Evolutionary conservation across 2,113 vertebrate genomes (phyloP).

Genomic region (Poeciliopsis occidentalis): DNA sequence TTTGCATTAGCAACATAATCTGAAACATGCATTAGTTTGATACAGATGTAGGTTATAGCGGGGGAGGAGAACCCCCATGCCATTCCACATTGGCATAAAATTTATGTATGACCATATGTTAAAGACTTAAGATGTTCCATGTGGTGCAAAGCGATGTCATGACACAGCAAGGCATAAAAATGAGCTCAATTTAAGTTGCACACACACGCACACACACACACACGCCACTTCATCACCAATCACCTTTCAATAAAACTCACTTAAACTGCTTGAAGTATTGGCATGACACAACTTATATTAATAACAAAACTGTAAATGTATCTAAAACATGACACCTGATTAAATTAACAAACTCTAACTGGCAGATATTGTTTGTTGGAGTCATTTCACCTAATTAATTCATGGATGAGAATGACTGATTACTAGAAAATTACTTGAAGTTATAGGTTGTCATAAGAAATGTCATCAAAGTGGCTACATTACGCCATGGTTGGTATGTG

Average conservation of each 20-base stretch:
- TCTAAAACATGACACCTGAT: background rate
- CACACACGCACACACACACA: background rate
- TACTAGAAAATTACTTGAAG: too few species aligned
- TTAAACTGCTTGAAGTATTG: background rate
- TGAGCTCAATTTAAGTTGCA: slow-evolving; percentile 3
- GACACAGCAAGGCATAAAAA: slow-evolving; percentile 21
- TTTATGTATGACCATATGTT: background rate
- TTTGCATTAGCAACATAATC: slow-evolving; percentile 69
- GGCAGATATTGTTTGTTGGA: background rate
- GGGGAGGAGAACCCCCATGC: slow-evolving; percentile 41
- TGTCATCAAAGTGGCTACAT: too few species aligned
- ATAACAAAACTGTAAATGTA: background rate
- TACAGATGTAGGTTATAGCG: slow-evolving; percentile 69
- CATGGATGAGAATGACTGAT: background rate
- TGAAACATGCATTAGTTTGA: slow-evolving; percentile 68
- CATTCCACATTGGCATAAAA: background rate
- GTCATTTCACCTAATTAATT: background rate
- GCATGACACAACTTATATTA: background rate
- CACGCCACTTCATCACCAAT: background rate
- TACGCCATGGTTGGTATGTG: too few species aligned
- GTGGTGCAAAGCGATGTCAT: slow-evolving; percentile 40
- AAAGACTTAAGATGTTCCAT: slow-evolving; percentile 5
- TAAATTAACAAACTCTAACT: background rate
- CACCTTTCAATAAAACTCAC: background rate
- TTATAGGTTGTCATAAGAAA: too few species aligned